These are phyloP conservation scores for Python bivittatus DNA, from an alignment of 2,113 vertebrate species.

Conservation along the genomic window DNA sequence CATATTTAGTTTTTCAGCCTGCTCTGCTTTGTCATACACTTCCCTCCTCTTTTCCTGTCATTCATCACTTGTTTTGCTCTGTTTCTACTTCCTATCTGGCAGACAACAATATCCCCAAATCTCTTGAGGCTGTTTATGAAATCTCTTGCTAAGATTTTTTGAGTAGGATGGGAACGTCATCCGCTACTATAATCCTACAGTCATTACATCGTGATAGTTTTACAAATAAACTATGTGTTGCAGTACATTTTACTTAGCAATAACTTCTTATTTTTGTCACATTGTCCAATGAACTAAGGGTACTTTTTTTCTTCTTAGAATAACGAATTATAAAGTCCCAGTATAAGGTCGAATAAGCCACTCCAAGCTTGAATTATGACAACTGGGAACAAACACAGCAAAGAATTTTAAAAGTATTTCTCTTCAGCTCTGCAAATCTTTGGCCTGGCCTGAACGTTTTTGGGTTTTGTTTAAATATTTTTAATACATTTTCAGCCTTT, in stretches of 20 bases:
- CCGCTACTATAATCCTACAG: not conserved
- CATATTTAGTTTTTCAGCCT: not conserved
- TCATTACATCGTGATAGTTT: not conserved
- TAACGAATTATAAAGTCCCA: too few species aligned
- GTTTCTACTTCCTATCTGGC: slow-evolving; percentile 1
- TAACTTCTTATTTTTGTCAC: not conserved
- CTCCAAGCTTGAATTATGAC: not conserved
- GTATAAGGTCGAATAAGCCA: not conserved
- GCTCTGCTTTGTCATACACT: not conserved
- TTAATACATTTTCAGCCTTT: too few species aligned
- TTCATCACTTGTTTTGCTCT: slow-evolving; percentile 4
- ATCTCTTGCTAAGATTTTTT: not conserved
- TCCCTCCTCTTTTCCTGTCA: not conserved
- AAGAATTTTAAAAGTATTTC: not conserved
- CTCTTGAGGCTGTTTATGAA: not conserved
- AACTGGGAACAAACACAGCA: not conserved
- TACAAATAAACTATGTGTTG: not conserved
- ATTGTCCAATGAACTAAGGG: not conserved
- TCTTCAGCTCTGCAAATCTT: too few species aligned
- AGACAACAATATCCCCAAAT: not conserved
- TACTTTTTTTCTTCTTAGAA: not conserved
- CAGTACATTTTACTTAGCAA: not conserved
- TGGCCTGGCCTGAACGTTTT: too few species aligned
- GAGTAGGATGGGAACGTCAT: not conserved
- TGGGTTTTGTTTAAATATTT: too few species aligned